Conservation (phyloP, 2,113 vertebrate species). For the Procavia capensis region DNA sequence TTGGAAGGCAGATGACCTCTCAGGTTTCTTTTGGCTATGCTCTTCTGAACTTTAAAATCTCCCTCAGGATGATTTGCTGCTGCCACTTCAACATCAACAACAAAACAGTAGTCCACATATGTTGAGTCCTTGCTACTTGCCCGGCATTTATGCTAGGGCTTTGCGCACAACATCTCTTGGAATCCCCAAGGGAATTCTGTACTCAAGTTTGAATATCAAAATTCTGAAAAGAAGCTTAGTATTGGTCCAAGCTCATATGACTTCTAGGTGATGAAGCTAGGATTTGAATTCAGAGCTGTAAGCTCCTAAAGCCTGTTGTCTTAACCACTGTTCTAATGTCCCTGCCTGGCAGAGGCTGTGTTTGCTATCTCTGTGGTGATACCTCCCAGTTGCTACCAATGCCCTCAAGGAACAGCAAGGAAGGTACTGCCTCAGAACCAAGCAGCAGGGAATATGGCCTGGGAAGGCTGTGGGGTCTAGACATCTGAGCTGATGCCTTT, state of each 20-base stretch:
- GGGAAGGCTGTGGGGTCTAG: background rate
- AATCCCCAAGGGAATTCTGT: background rate
- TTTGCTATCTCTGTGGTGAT: background rate
- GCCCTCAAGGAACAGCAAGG: background rate
- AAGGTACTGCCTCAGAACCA: background rate
- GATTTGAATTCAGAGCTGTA: background rate
- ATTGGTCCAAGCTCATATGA: background rate
- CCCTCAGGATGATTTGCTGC: background rate
- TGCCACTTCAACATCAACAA: background rate
- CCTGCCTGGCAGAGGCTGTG: background rate
- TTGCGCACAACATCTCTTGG: too few relatives aligned
- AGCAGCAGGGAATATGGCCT: background rate
- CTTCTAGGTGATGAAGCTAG: background rate
- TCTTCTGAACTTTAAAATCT: background rate
- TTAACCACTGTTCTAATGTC: background rate
- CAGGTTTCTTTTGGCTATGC: background rate
- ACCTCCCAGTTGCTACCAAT: background rate
- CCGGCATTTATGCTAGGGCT: background rate
- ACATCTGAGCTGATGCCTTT: background rate
- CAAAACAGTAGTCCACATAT: background rate
- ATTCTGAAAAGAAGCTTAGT: background rate
- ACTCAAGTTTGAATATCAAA: background rate
- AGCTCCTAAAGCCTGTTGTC: background rate
- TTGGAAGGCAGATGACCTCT: background rate
- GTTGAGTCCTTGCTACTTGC: fast-evolving